Conservation (phyloP, 1,140 invertebrate genomes). For the Steinernema feltiae region DNA sequence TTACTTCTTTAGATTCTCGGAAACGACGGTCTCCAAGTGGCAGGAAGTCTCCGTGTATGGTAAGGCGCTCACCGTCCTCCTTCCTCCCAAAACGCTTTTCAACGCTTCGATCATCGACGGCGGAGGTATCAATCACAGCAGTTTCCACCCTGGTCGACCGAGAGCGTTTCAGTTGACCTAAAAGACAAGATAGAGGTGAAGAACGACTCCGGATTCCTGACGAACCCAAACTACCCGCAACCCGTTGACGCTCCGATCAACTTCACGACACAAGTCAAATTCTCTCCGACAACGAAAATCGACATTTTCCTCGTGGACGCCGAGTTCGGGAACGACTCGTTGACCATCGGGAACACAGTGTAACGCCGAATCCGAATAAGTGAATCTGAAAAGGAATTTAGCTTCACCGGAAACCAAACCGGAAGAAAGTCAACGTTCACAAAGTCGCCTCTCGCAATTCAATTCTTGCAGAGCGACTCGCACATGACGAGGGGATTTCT, state of each 20-base stretch:
- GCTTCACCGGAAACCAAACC: neutral
- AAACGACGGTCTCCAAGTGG: neutral
- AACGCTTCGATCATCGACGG: neutral
- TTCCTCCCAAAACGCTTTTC: neutral
- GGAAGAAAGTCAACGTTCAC: neutral
- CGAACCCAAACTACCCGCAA: neutral
- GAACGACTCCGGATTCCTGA: neutral
- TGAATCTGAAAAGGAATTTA: neutral
- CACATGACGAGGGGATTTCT: neutral
- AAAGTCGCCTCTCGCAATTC: neutral
- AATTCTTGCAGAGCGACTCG: neutral
- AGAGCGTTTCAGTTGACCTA: neutral
- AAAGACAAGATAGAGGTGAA: neutral
- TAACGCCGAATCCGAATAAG: neutral
- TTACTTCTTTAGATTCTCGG: neutral
- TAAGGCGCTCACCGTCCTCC: neutral
- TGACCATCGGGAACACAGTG: neutral
- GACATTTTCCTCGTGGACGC: neutral
- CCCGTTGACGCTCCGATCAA: neutral
- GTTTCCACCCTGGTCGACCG: neutral
- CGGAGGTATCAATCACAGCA: neutral
- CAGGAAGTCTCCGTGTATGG: neutral
- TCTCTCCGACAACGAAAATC: neutral
- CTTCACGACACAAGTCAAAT: neutral
- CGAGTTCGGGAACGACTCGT: neutral